Conservation (phyloP, 2,888 invertebrate genomes). For the Drosophila prostipennis region DNA sequence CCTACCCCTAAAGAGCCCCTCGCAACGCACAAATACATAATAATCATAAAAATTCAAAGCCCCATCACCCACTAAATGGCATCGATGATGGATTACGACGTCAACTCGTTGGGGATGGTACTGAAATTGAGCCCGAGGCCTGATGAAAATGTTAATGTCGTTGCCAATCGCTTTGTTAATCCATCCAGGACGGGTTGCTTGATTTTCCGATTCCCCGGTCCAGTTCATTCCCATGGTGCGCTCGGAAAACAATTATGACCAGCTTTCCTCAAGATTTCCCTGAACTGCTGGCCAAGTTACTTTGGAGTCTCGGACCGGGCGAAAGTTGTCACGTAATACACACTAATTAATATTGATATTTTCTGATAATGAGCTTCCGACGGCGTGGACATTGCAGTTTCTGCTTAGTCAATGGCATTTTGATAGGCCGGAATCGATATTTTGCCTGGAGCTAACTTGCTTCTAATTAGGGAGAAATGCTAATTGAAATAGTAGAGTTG, state of each 20-base stretch:
- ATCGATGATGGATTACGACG: conserved; percentile 76
- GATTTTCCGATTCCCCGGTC: conserved; percentile 52
- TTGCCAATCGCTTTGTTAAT: conserved; percentile 79
- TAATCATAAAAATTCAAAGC: conserved; percentile 79
- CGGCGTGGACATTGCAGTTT: conserved; percentile 54
- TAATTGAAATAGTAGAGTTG: conserved; percentile 26
- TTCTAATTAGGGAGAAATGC: conserved; percentile 20
- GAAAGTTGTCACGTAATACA: conserved; percentile 77
- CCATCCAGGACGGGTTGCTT: conserved; percentile 62
- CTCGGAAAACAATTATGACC: conserved; percentile 74
- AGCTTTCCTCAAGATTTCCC: conserved; percentile 55
- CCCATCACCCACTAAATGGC: conserved; percentile 37
- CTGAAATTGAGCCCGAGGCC: conserved; percentile 46
- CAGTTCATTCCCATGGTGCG: conserved; percentile 11
- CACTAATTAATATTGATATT: conserved; percentile 78
- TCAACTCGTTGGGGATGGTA: conserved; percentile 44
- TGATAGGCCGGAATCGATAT: conserved; percentile 58
- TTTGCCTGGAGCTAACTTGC: conserved; percentile 29
- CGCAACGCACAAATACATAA: conserved; percentile 60
- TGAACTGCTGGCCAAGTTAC: conserved; percentile 47
- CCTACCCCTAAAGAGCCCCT: not conserved
- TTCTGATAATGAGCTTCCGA: conserved; percentile 42
- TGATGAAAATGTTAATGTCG: conserved; percentile 80
- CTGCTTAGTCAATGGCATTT: conserved; percentile 73
- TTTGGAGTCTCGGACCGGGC: conserved; percentile 17